phyloP scores from a whole-genome alignment of 2,888 invertebrate species.

The Trachelus stipa region DNA sequence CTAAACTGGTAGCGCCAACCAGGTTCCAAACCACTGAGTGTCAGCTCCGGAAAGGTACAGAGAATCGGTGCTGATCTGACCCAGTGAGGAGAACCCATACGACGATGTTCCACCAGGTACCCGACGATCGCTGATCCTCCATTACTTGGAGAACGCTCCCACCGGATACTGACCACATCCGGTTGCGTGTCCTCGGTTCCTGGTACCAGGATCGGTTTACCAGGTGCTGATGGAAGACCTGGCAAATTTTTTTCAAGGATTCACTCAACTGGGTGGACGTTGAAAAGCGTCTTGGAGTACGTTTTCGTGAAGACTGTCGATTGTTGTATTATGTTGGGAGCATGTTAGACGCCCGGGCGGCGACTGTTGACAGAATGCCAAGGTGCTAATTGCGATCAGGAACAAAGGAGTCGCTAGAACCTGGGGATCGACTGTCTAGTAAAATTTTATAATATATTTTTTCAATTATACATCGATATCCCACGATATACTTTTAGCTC shows the following conservation, averaged over 20 bases:
- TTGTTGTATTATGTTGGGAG: conserved; percentile 5
- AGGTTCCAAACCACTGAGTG: conserved; percentile 85
- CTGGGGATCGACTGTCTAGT: conserved; percentile 2
- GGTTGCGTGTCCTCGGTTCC: conserved; percentile 78
- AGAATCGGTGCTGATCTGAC: conserved; percentile 82
- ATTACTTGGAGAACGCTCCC: conserved; percentile 84
- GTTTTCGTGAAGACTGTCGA: conserved; percentile 1
- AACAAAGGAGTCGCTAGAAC: conserved; percentile 8
- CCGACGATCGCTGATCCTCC: conserved; percentile 90
- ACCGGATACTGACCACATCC: conserved; percentile 85
- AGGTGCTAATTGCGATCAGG: conserved; percentile 9
- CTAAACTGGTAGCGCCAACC: conserved; percentile 92
- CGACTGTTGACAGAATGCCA: conserved; percentile 5
- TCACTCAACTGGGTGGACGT: neutral
- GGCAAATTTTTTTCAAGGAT: conserved; percentile 33
- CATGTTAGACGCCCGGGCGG: conserved; percentile 4
- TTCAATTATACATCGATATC: neutral
- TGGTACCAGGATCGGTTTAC: conserved; percentile 84
- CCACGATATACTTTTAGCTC: neutral
- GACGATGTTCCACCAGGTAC: conserved; percentile 83
- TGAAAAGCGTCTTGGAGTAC: neutral
- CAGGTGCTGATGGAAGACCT: conserved; percentile 85
- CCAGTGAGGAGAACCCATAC: conserved; percentile 85
- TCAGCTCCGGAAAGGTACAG: conserved; percentile 79
- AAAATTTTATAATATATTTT: conserved; percentile 6